Evolutionary conservation across 2,113 vertebrate genomes (phyloP).

Genomic region (Xiphophorus maculatus): DNA sequence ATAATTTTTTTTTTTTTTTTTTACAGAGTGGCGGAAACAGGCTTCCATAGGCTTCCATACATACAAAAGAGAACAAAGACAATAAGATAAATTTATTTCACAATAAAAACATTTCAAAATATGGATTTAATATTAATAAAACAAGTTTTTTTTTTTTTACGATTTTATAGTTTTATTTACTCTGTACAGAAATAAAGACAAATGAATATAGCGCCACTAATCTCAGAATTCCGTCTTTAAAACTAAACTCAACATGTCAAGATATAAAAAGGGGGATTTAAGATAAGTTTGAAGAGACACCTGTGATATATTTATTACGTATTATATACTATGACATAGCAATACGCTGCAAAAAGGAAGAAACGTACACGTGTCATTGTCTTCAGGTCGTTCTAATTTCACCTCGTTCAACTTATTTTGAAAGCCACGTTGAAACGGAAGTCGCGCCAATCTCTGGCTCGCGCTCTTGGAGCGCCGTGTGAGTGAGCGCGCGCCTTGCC

Average conservation of each 20-base stretch:
- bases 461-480: conserved; percentile 58
- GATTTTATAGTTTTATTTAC: not conserved
- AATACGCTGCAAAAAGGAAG: not conserved
- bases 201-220: no score
- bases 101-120: not conserved
- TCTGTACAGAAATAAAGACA: not conserved
- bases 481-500: conserved; percentile 44
- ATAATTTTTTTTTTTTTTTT: no score
- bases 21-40: no score
- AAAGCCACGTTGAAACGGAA: conserved; percentile 33
- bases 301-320: no score
- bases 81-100: no score
- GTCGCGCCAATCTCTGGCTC: not conserved
- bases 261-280: no score
- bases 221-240: no score
- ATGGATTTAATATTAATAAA: not conserved
- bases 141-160: not conserved
- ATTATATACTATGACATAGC: not conserved
- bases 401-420: conserved; percentile 28
- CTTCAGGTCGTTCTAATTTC: not conserved
- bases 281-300: no score
- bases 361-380: not conserved
- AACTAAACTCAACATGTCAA: no score
- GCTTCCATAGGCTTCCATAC: no score
- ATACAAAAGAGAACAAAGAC: no score